Conservation (phyloP, 1,140 invertebrate species). For the Steinernema khuongi region DNA sequence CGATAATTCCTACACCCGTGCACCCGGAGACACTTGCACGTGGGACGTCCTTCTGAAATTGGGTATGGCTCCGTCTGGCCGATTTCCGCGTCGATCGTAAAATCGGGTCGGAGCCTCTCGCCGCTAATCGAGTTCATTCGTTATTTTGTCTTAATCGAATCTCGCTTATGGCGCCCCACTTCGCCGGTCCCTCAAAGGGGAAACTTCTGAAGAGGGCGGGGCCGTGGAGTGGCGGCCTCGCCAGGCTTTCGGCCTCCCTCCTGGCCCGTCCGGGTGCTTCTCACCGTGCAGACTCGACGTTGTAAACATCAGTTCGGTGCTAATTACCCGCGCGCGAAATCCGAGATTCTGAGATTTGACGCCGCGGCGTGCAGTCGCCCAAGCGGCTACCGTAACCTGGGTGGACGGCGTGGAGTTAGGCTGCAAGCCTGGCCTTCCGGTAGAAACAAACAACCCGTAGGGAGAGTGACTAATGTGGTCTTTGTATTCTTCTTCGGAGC, state of each 20-base stretch:
- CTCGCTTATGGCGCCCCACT: slow-evolving; percentile 1
- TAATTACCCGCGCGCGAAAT: background rate
- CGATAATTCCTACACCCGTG: no score
- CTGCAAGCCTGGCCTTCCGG: background rate
- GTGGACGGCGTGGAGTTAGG: background rate
- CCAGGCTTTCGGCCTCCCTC: background rate
- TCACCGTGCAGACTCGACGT: background rate
- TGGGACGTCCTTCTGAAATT: background rate
- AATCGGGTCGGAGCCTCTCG: background rate
- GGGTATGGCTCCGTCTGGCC: background rate
- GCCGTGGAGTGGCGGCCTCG: background rate
- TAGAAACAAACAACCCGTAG: background rate
- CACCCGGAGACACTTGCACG: no score
- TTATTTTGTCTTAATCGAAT: slow-evolving; percentile 13
- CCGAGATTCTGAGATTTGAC: background rate
- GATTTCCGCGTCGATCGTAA: slow-evolving; percentile 8
- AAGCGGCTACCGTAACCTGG: background rate
- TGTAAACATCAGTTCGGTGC: background rate
- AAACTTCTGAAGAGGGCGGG: background rate
- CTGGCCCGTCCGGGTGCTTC: background rate
- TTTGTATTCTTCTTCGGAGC: background rate
- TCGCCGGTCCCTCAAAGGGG: background rate
- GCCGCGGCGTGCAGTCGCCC: background rate
- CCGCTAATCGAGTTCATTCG: background rate
- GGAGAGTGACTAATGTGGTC: background rate